A percentile compares a stretch with the other conserved stretches of the same genome.
phyloP scores from a whole-genome alignment of 2,113 vertebrate species.

The Acanthochromis polyacanthus region DNA sequence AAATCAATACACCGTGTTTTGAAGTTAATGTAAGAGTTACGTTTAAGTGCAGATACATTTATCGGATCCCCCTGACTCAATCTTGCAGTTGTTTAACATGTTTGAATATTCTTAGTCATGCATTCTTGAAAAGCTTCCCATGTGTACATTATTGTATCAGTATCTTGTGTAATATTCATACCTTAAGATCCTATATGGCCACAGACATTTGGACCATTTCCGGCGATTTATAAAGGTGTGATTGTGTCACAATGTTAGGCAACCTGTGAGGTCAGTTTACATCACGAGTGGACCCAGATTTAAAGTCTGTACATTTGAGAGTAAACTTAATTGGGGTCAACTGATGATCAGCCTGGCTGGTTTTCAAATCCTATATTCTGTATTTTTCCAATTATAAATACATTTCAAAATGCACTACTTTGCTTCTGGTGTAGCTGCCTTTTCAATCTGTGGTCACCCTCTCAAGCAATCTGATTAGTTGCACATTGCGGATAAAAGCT shows the following conservation, averaged over 20 bases:
- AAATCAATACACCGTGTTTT: slow-evolving; percentile 6
- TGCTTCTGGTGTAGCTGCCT: no score
- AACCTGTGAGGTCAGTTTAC: slow-evolving; percentile 43
- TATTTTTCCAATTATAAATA: no score
- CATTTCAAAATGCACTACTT: no score
- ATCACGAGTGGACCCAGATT: slow-evolving; percentile 29
- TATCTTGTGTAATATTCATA: slow-evolving; percentile 18
- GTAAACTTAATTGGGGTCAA: no score
- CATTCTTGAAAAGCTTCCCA: slow-evolving; percentile 30
- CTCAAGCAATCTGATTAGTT: no score
- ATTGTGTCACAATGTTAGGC: slow-evolving; percentile 17
- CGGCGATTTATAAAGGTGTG: slow-evolving; percentile 40
- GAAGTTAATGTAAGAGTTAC: slow-evolving; percentile 21
- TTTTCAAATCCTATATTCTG: no score
- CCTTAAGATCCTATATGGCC: slow-evolving; percentile 4
- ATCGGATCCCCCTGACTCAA: slow-evolving; percentile 16
- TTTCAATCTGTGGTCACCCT: no score
- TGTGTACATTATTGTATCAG: slow-evolving; percentile 1
- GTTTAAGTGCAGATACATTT: slow-evolving; percentile 24
- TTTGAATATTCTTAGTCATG: slow-evolving; percentile 25
- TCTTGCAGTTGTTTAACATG: slow-evolving; percentile 23
- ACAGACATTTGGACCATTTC: slow-evolving; percentile 28
- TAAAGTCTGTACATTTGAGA: slow-evolving; percentile 12
- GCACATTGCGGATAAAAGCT: background rate
- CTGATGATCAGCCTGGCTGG: no score